Percentiles rank a stretch among this genome's conserved stretches.
phyloP scores from a whole-genome alignment of 2,113 vertebrate species.

The Eulemur rufifrons region DNA sequence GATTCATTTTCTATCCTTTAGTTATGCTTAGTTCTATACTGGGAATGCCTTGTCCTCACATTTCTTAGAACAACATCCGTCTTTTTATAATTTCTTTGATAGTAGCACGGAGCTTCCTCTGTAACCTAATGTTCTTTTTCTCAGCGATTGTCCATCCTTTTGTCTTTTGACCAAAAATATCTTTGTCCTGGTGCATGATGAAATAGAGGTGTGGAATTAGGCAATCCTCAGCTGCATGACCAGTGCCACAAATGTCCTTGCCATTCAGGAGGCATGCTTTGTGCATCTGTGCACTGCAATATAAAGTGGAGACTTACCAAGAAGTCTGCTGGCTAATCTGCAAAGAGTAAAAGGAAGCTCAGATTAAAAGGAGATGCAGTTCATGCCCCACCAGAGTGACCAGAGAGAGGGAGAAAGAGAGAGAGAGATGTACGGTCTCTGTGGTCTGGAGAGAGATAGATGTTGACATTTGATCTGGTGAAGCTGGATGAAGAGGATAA shows the following conservation, averaged over 20 bases:
- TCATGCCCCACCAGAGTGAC: neutral
- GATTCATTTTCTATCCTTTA: neutral
- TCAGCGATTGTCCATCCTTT: neutral
- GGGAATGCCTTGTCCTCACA: neutral
- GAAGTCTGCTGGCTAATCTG: neutral
- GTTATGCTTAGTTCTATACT: neutral
- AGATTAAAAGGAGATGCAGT: neutral
- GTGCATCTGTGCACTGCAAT: neutral
- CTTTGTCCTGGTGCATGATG: neutral
- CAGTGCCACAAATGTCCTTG: neutral
- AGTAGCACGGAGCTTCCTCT: neutral
- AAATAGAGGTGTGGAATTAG: neutral
- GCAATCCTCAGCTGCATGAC: neutral
- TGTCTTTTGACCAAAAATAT: neutral
- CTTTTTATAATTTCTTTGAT: constrained; percentile 1
- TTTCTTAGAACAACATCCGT: neutral
- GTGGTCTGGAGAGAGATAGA: neutral
- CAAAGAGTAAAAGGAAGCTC: neutral
- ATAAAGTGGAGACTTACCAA: neutral
- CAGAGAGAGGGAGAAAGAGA: neutral
- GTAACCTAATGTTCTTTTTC: neutral
- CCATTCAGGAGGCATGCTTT: neutral
- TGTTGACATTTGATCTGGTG: neutral
- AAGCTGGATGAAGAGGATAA: neutral
- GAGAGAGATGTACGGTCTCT: neutral